Evolutionary conservation across 2,797 vertebrate species (phyloP), one percentile per base, ranked within the genome.

Genomic region (Ceyx erithaca): DNA sequence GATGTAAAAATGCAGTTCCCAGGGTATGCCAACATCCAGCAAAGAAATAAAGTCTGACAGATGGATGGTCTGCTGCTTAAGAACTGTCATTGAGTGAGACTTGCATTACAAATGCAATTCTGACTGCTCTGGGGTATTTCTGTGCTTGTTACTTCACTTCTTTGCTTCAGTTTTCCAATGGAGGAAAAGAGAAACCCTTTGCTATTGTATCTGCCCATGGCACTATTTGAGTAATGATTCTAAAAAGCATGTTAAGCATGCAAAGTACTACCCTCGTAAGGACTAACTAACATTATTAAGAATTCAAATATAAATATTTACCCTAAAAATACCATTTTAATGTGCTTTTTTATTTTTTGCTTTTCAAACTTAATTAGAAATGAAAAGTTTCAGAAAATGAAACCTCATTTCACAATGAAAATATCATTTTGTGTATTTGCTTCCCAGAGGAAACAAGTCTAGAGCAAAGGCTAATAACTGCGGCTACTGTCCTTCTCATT

Each of bases 401-500:
- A 85, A 85, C 55, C 33, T 89, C 59, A 73, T 91, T 80, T 90
- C 67, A 82, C 18, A 70, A 52, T 13, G 68, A 89, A 93, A 87
- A 90, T 80, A 10, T 66, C 8, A 33, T 54, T 94, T 93, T 90
- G 41, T 67, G 9, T 55, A 77, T 89, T 75, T 94, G 72, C 35
- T 89, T 92, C 64, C 58, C 55, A 59, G 70, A 87, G 72, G 78
- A 91, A 93, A 85, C 37, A 90, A 52, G 61, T 80, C 48, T 51
- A 91, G 69, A 90, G 61, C 58, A 81, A 72, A 80, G 78, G 58
- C 72, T 89, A 87, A 43, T 83, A 94, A 83, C 51, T 84, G 41
- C 12, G 26, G 76, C 73, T 87, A 84, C 90, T 70, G 71, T 90
- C 80, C 80, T 95, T 89, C 80, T 93, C 90, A 72, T 85, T 95